phyloP scores from a whole-genome alignment of 64 coral and sea anemone genomes.

The Catalaphyllia jardinei region DNA sequence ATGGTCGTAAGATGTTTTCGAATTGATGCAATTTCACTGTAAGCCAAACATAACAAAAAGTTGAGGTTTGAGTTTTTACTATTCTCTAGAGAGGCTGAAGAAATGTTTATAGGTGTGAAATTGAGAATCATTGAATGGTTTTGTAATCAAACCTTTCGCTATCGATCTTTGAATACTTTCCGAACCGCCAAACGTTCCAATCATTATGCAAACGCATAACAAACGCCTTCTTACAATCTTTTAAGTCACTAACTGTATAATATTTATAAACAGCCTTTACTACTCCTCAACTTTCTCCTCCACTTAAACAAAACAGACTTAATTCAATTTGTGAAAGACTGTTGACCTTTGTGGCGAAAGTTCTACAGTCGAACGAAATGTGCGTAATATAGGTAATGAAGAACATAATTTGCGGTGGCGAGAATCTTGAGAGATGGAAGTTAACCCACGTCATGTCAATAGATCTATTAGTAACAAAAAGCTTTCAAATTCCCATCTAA shows the following conservation, averaged over 20 bases:
- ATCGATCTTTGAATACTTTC: neutral
- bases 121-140: neutral
- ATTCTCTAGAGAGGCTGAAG: neutral
- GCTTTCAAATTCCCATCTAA: neutral
- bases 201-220: neutral
- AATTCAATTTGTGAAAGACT: neutral
- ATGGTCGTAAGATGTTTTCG: neutral
- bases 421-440: neutral
- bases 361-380: neutral
- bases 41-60: neutral
- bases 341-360: neutral
- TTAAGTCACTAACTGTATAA: neutral
- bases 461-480: neutral
- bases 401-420: neutral
- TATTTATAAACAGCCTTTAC: neutral
- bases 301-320: neutral
- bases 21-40: neutral
- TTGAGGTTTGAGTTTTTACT: neutral
- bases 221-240: neutral
- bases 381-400: neutral
- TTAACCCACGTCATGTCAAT: neutral
- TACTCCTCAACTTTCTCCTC: neutral
- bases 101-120: neutral
- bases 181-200: conserved; percentile 20
- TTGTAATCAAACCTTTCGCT: neutral